phyloP scores from a whole-genome alignment of 2,888 invertebrate species.

The Meghimatium bilineatum region DNA sequence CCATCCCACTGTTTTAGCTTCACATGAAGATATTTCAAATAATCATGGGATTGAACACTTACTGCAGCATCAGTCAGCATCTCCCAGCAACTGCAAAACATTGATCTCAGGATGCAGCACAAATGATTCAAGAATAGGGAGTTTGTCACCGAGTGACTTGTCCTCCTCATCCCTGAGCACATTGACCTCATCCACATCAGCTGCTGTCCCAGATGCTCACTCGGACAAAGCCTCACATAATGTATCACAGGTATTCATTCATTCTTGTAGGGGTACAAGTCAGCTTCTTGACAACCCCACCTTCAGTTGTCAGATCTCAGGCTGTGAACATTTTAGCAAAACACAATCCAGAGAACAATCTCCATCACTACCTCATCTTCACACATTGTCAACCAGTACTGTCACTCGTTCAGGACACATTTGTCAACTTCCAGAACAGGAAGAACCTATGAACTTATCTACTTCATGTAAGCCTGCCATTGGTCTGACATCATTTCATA shows the following conservation, averaged over 20 bases:
- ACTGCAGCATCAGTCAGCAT: constrained; percentile 10
- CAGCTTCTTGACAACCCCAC: neutral
- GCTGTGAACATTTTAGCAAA: neutral
- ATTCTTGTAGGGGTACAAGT: constrained; percentile 2
- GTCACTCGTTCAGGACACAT: neutral
- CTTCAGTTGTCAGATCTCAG: neutral
- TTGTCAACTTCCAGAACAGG: constrained; percentile 40
- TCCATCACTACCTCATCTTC: neutral
- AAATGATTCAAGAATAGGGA: constrained; percentile 17
- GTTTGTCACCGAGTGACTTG: constrained; percentile 8
- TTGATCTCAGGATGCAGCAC: constrained; percentile 30
- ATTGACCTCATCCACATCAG: constrained; percentile 3
- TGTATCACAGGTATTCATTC: constrained; percentile 5
- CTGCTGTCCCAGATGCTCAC: neutral
- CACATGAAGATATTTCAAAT: constrained; percentile 1
- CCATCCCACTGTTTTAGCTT: neutral
- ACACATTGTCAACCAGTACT: neutral
- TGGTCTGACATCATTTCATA: neutral
- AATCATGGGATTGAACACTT: constrained; percentile 40
- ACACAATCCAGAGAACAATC: neutral
- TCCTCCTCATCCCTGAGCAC: neutral
- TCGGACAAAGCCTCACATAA: neutral
- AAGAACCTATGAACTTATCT: constrained; percentile 47
- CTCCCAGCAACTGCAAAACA: constrained; percentile 5
- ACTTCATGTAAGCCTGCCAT: constrained; percentile 30